Evolutionary conservation across 2,888 invertebrate species (phyloP), one percentile per base, ranked within the genome.

Genomic region (Acleris emargana): DNA sequence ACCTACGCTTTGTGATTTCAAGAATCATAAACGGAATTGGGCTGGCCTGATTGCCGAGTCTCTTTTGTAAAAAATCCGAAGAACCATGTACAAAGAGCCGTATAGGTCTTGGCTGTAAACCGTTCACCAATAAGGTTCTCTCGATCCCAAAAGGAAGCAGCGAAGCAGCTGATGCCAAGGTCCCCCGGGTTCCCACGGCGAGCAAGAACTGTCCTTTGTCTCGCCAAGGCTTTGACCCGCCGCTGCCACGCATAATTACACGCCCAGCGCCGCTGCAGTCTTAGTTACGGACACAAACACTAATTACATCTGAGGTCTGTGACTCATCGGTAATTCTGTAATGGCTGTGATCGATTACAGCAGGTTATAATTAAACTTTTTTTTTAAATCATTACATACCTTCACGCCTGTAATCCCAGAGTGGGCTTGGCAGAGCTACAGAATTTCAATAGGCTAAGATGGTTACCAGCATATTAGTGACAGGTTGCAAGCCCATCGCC

Each of bases 121-220:
- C 38, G n/a, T 38, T 53, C 16, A 62, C 22, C 28, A 20, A 59
- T 42, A 50, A 42, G 43, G 38, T 22, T 17, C 47, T 43, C 43
- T 5, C 6, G 17, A 45, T 53, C 49, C 58, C 60, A 68, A 70
- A 74, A 73, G 77, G 76, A 72, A 76, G 71, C 72, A 64, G 52
- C 60, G 53, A 57, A 61, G 58, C 64, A 59, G 67, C 75, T 74
- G 38, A 76, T 70, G 72, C 77, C 80, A 83, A 83, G 83, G 82
- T 76, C 76, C 68, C 51, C 71, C 70, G 71, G 73, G 70, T 86
- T 86, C 86, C 77, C 86, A 86, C 86, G 82, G 62, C 68, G 72
- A 43, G 71, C 74, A 77, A 80, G 76, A 77, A 81, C 76, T 80
- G 84, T 83, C 82, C 82, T 83, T 83, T 85, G 83, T 80, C 68